Evolutionary conservation across 2,888 invertebrate genomes (phyloP), one percentile per base, ranked within the genome.

Genomic region (Drymonia ruficornis): DNA sequence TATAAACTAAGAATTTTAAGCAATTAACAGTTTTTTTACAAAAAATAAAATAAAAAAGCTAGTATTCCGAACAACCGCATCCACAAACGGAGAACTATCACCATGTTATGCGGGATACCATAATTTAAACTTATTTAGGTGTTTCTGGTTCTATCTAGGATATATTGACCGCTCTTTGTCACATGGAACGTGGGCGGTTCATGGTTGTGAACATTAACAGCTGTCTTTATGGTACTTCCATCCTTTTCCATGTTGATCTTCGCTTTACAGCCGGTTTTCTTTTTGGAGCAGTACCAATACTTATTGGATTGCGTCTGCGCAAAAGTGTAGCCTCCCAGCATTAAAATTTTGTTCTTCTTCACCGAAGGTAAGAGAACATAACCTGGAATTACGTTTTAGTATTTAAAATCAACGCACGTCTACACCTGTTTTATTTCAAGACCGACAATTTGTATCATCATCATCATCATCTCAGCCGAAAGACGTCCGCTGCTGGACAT

Each of bases 201-300:
- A 50, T 76, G 76, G 0, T 19, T 56, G n/a, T 75, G 74, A 5
- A 45, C 31, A 8, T 55, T 51, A 15, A 49, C 18, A 1, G 59
- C 60, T 15, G 6, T 7, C 6, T 15, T n/a, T 28, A 28, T 59
- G 8, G 6, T 51, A 11, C 49, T 52, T 0, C 63, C 65, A 0
- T 67, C 50, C 5, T 55, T 53, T 42, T 66, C 55, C 52, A 74
- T 56, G 8, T 59, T 68, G 0, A 79, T 63, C 44, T 63, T 73
- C 0, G 80, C 78, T 49, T 63, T 74, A 44, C 80, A 80, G 1
- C 72, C 72, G 0, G 49, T 60, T 18, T 52, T 55, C 38, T 61
- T 67, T 47, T 67, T 67, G 0, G 78, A 76, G 23, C 78, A 79
- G 38, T 74, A 78, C 78, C 74, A 78, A 9, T 66, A 63, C 0